phyloP scores from a whole-genome alignment of 2,113 vertebrate genomes.

The Xerus inauris region DNA sequence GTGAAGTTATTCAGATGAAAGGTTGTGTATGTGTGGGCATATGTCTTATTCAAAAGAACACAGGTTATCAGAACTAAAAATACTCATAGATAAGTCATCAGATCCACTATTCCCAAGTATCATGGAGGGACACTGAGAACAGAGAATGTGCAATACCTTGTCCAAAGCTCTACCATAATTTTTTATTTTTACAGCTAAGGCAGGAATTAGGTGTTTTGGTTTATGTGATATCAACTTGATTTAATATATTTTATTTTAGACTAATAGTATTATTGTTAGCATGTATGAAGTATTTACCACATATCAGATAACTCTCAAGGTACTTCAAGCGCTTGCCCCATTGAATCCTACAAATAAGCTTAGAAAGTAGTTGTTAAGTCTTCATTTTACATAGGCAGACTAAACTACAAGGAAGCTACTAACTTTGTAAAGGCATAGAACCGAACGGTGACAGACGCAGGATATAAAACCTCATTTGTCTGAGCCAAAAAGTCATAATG shows the following conservation, averaged over 20 bases:
- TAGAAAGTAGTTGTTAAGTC: neutral
- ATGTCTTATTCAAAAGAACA: neutral
- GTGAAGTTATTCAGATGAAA: neutral
- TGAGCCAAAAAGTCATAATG: neutral
- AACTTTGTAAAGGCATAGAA: neutral
- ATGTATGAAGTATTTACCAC: neutral
- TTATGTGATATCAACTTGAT: neutral
- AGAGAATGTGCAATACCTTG: neutral
- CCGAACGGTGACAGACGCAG: neutral
- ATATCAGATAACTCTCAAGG: neutral
- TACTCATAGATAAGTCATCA: neutral
- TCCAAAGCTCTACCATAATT: neutral
- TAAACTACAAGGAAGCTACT: neutral
- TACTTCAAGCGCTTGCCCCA: neutral
- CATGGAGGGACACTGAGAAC: neutral
- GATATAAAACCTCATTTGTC: neutral
- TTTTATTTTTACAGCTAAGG: neutral
- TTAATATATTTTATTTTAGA: constrained; percentile 26
- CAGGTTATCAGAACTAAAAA: neutral
- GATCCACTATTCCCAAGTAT: neutral
- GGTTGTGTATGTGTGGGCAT: neutral
- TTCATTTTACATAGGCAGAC: constrained; percentile 6
- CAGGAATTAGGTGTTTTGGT: neutral
- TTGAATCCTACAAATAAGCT: neutral
- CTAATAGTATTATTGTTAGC: neutral